These are phyloP conservation scores for Progne subis DNA, from an alignment of 2,113 vertebrate species.

Conservation along the genomic window DNA sequence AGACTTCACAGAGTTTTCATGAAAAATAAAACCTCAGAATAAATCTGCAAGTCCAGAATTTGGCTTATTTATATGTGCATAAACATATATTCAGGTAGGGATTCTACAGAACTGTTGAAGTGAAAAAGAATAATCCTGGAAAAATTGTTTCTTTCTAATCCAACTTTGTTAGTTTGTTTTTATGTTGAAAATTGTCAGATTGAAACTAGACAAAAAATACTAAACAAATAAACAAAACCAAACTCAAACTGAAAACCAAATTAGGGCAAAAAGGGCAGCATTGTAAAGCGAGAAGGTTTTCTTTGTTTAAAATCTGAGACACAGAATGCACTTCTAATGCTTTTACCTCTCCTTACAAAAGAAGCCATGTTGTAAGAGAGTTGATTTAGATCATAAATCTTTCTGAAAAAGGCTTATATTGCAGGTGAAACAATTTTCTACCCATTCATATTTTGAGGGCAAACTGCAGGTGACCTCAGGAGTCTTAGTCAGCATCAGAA, in stretches of 20 bases:
- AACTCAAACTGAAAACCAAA: background rate
- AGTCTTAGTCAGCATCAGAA: slow-evolving; percentile 49
- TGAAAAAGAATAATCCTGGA: background rate
- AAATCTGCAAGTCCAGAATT: background rate
- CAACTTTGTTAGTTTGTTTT: background rate
- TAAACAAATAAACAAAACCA: background rate
- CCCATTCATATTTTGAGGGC: slow-evolving; percentile 3
- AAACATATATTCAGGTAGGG: background rate
- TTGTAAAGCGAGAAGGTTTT: background rate
- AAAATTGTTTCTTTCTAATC: background rate
- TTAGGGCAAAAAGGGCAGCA: background rate
- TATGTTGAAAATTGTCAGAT: background rate
- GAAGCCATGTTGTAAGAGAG: background rate
- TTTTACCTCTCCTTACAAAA: background rate
- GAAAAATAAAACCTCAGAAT: background rate
- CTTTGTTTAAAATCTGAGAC: background rate
- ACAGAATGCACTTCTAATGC: background rate
- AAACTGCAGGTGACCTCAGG: slow-evolving; percentile 17
- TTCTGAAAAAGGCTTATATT: slow-evolving; percentile 21
- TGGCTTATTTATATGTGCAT: background rate
- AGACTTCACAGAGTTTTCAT: background rate
- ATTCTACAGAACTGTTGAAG: background rate
- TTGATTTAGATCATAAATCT: slow-evolving; percentile 34
- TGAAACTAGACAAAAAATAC: background rate
- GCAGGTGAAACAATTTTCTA: slow-evolving; percentile 44